phyloP scores from a whole-genome alignment of 1,140 invertebrate species.

The Achatina immaculata region DNA sequence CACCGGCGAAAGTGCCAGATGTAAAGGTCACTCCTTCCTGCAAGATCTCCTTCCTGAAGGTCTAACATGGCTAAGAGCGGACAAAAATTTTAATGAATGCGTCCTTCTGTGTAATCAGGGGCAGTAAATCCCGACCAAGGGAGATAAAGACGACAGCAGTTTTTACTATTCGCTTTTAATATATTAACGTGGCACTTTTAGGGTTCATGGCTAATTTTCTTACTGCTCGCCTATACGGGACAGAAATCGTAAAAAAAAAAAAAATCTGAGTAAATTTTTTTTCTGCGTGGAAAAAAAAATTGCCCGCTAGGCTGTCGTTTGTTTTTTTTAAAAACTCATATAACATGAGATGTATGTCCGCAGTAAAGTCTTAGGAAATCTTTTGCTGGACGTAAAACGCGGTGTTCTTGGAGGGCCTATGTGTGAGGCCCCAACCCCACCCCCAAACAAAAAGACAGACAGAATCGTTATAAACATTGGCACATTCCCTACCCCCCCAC shows the following conservation, averaged over 20 bases:
- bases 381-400: too few relatives aligned
- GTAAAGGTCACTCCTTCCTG: conserved; percentile 4
- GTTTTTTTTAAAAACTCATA: too few relatives aligned
- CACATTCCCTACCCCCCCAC: too few relatives aligned
- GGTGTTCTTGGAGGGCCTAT: too few relatives aligned
- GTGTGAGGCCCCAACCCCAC: too few relatives aligned
- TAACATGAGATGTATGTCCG: too few relatives aligned
- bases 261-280: background rate
- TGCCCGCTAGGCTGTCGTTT: too few relatives aligned
- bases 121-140: conserved; percentile 13
- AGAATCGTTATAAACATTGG: too few relatives aligned
- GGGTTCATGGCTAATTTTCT: background rate
- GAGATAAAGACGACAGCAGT: conserved; percentile 10
- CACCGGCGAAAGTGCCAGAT: background rate
- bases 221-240: conserved; percentile 4
- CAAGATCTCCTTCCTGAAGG: background rate
- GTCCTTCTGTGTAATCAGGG: background rate
- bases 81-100: conserved; percentile 15
- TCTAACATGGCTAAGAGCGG: background rate
- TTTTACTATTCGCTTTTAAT: conserved; percentile 21
- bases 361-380: too few relatives aligned
- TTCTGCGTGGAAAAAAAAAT: background rate
- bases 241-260: background rate
- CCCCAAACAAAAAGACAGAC: too few relatives aligned
- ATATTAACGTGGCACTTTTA: conserved; percentile 22